Percentiles rank a stretch among this genome's conserved stretches.
Conservation (phyloP, 2,888 invertebrate genomes). For the Ganaspis brasiliensis region DNA sequence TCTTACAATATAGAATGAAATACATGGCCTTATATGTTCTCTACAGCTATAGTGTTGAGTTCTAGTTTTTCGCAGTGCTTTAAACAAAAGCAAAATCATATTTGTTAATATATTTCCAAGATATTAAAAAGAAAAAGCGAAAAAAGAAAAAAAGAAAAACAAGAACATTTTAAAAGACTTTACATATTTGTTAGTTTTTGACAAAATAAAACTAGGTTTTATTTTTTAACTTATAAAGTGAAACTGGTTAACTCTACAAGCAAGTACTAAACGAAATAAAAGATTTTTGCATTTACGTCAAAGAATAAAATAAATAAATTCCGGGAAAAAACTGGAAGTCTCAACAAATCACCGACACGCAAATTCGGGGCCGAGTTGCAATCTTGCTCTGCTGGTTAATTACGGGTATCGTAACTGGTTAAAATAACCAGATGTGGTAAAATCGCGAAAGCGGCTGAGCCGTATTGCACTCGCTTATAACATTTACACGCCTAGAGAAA, state of each 20-base stretch:
- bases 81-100: conserved; percentile 14
- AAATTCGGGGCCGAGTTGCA: not conserved
- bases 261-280: not conserved
- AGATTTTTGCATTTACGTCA: not conserved
- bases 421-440: conserved; percentile 5
- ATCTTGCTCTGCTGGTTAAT: conserved; percentile 16
- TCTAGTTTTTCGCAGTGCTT: conserved; percentile 48
- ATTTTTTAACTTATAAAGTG: too few relatives aligned
- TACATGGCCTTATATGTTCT: conserved; percentile 76
- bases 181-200: too few relatives aligned
- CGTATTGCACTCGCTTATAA: conserved; percentile 36
- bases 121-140: not conserved
- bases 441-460: conserved; percentile 26
- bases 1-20: conserved; percentile 66
- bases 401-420: conserved; percentile 10
- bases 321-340: not conserved
- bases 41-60: conserved; percentile 67
- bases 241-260: too few relatives aligned
- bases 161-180: too few relatives aligned
- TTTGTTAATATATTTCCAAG: not conserved
- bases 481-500: conserved; percentile 16
- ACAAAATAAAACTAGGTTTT: not conserved
- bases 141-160: too few relatives aligned
- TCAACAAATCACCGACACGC: conserved; percentile 5
- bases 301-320: not conserved